phyloP scores from a whole-genome alignment of 2,113 vertebrate species.

The Chionodraco myersi region DNA sequence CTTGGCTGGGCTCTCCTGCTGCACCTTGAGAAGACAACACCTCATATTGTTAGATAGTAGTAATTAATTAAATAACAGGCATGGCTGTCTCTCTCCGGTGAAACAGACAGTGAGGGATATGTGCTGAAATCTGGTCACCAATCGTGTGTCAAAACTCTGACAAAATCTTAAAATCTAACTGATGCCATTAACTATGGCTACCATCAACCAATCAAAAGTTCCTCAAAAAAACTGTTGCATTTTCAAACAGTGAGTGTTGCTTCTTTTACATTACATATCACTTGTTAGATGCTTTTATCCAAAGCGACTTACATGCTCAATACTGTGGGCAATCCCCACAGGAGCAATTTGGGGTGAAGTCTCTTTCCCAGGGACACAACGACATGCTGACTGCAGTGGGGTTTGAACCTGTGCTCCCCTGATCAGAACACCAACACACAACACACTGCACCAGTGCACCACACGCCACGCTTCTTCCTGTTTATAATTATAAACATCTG shows the following conservation, averaged over 20 bases:
- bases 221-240: neutral
- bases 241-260: neutral
- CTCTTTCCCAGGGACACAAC: too few relatives aligned
- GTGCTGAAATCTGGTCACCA: neutral
- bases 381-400: too few relatives aligned
- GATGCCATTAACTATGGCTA: neutral
- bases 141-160: neutral
- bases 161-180: neutral
- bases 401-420: too few relatives aligned
- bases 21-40: constrained; percentile 82
- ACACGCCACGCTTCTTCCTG: too few relatives aligned
- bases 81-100: neutral
- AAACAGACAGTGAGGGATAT: neutral
- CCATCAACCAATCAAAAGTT: neutral
- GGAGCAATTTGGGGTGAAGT: too few relatives aligned
- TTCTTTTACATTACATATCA: too few relatives aligned
- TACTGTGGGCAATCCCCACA: too few relatives aligned
- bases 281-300: too few relatives aligned
- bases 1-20: constrained; percentile 92
- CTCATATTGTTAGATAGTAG: neutral
- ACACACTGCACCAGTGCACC: too few relatives aligned
- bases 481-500: neutral
- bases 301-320: too few relatives aligned
- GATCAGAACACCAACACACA: too few relatives aligned
- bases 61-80: neutral